Evolutionary conservation across 2,888 invertebrate species (phyloP).

Genomic region (Mechanitis messenoides): DNA sequence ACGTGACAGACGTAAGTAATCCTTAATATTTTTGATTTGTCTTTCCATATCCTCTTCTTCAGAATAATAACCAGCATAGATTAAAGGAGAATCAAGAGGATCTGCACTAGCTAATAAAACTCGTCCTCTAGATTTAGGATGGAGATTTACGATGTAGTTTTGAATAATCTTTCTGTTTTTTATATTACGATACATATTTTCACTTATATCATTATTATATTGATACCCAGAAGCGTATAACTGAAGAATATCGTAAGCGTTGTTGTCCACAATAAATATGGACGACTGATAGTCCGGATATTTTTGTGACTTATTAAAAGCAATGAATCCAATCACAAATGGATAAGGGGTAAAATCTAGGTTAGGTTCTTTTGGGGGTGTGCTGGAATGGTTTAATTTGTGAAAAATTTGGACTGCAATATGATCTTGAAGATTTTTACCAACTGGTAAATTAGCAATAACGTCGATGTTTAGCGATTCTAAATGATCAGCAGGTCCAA

Average conservation of each 20-base stretch:
- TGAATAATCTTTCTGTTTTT: neutral
- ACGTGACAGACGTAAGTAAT: neutral
- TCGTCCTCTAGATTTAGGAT: neutral
- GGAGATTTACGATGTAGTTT: neutral
- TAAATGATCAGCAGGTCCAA: constrained; percentile 43
- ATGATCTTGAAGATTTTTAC: constrained; percentile 43
- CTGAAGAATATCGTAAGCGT: neutral
- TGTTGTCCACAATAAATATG: constrained; percentile 25
- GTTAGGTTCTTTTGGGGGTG: constrained; percentile 13
- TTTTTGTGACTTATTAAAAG: constrained; percentile 28
- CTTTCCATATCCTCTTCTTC: neutral
- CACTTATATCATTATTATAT: constrained; percentile 2
- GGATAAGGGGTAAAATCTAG: constrained; percentile 32
- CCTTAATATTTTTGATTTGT: neutral
- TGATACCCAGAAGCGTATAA: neutral
- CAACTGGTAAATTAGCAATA: constrained; percentile 41
- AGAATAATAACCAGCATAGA: neutral
- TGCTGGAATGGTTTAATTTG: constrained; percentile 22
- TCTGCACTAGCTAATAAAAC: neutral
- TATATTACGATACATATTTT: neutral
- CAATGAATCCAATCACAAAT: constrained; percentile 29
- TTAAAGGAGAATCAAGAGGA: neutral
- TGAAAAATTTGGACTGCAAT: constrained; percentile 21
- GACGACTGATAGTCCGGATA: constrained; percentile 38
- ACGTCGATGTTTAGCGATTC: constrained; percentile 35